These are phyloP conservation scores for Daptonema setosum DNA, from an alignment of 2,888 invertebrate genomes.

Conservation along the genomic window DNA sequence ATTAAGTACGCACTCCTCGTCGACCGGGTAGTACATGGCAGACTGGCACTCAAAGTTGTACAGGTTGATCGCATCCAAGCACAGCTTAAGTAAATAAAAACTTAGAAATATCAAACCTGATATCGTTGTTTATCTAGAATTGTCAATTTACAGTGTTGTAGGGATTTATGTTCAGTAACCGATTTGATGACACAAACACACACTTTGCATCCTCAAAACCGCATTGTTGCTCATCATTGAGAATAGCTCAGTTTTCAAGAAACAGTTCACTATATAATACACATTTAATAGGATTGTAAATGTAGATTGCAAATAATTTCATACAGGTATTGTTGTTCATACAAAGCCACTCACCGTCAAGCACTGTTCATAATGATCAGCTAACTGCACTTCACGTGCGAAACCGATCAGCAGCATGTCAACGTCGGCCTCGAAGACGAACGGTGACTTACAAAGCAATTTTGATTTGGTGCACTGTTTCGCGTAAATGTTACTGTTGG, in stretches of 20 bases:
- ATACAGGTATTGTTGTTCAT: neutral
- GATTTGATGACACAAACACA: too few species aligned
- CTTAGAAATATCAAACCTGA: too few species aligned
- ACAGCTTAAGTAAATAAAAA: slow-evolving; percentile 22
- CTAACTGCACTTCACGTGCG: slow-evolving; percentile 24
- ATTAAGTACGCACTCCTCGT: slow-evolving; percentile 26
- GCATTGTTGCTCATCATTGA: too few species aligned
- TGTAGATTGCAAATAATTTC: neutral
- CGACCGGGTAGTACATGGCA: slow-evolving; percentile 25
- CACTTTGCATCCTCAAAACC: too few species aligned
- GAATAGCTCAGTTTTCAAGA: neutral
- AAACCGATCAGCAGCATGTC: slow-evolving; percentile 26
- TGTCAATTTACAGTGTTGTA: neutral
- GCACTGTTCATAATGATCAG: slow-evolving; percentile 16
- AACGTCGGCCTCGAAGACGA: slow-evolving; percentile 24
- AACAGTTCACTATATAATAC: neutral
- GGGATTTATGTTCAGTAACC: too few species aligned
- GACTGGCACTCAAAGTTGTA: slow-evolving; percentile 27
- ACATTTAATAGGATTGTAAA: neutral
- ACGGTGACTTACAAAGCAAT: slow-evolving; percentile 21
- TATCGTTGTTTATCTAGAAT: neutral
- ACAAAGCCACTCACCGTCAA: neutral
- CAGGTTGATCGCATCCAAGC: slow-evolving; percentile 22
- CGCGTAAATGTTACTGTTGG: too few species aligned
- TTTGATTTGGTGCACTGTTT: neutral